phyloP scores from a whole-genome alignment of 1,140 invertebrate genomes.

The Batillaria attramentaria region DNA sequence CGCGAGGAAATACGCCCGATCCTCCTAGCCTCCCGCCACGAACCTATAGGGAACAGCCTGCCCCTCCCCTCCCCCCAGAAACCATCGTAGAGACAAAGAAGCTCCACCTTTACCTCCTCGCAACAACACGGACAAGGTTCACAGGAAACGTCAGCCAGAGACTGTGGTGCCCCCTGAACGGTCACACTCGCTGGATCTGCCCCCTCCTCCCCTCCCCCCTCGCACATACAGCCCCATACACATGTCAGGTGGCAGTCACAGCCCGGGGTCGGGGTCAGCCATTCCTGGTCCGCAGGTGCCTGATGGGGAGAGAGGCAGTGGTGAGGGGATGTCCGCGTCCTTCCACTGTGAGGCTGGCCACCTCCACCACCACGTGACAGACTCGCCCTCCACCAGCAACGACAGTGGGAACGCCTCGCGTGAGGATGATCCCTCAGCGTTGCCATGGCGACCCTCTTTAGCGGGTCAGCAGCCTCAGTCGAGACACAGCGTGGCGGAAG shows the following conservation, averaged over 20 bases:
- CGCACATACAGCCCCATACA: slow-evolving; percentile 65
- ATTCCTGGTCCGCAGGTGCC: slow-evolving; percentile 18
- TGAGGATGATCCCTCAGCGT: slow-evolving; percentile 23
- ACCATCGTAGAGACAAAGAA: slow-evolving; percentile 39
- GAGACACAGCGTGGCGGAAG: slow-evolving; percentile 28
- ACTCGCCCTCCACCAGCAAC: slow-evolving; percentile 27
- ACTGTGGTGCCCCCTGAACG: slow-evolving; percentile 1
- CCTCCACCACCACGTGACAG: not conserved
- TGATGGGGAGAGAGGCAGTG: slow-evolving; percentile 21
- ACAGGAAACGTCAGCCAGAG: slow-evolving; percentile 39
- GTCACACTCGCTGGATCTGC: slow-evolving; percentile 28
- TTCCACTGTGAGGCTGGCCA: slow-evolving; percentile 9
- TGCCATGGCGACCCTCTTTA: slow-evolving; percentile 18
- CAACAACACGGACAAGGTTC: slow-evolving; percentile 27
- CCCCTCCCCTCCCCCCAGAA: slow-evolving; percentile 62
- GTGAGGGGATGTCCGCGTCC: slow-evolving; percentile 10
- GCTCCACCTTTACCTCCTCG: slow-evolving; percentile 59
- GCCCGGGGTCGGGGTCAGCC: slow-evolving; percentile 9
- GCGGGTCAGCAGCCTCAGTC: slow-evolving; percentile 26
- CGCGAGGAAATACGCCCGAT: slow-evolving; percentile 23
- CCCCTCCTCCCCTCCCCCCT: slow-evolving; percentile 63
- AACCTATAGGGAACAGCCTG: slow-evolving; percentile 57
- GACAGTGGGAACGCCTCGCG: slow-evolving; percentile 17
- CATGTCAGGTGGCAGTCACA: slow-evolving; percentile 26
- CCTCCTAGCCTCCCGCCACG: slow-evolving; percentile 61